These are phyloP conservation scores for Sylvia borin DNA, from an alignment of 2,797 vertebrate genomes.

Conservation along the genomic window DNA sequence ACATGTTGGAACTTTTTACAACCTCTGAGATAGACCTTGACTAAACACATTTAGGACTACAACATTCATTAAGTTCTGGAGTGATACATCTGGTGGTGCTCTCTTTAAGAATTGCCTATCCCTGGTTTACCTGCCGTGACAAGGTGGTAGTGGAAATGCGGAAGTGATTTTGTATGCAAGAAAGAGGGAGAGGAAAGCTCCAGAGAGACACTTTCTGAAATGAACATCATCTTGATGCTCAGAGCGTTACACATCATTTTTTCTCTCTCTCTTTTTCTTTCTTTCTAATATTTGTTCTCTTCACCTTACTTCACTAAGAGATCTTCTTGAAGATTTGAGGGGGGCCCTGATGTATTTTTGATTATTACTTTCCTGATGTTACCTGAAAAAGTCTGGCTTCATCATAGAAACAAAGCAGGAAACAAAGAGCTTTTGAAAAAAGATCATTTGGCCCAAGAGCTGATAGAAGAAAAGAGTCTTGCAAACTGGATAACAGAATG, in stretches of 20 bases:
- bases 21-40: not conserved
- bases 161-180: not conserved
- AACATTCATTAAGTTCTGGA: not conserved
- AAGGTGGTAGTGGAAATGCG: not conserved
- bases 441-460: not conserved
- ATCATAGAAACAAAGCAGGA: not conserved
- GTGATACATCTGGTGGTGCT: not conserved
- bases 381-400: not conserved
- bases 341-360: not conserved
- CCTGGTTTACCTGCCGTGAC: not conserved
- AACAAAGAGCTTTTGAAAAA: not conserved
- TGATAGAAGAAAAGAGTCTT: not conserved
- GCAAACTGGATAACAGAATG: not conserved
- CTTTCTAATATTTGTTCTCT: not conserved
- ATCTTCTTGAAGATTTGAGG: not conserved
- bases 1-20: not conserved
- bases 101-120: not conserved
- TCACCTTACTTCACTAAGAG: not conserved
- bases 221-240: not conserved
- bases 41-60: not conserved
- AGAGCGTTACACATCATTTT: not conserved
- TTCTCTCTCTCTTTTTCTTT: not conserved
- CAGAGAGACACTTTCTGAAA: not conserved
- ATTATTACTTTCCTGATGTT: not conserved
- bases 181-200: not conserved